phyloP scores from a whole-genome alignment of 1,140 invertebrate genomes.

The Parasteatoda tepidariorum region DNA sequence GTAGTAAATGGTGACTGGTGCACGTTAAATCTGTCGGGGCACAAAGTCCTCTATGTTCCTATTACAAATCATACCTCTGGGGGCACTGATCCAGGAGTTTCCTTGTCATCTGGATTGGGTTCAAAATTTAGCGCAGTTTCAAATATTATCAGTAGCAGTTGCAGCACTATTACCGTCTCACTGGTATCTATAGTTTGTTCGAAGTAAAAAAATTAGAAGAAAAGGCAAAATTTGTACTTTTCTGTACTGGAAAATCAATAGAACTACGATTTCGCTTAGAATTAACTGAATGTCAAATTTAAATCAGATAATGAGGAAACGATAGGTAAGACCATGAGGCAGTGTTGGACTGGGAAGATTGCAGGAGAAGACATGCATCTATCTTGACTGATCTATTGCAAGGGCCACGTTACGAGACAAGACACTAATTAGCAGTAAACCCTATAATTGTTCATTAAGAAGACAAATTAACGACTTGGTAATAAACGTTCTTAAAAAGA shows the following conservation, averaged over 20 bases:
- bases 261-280: constrained; percentile 1
- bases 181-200: no score
- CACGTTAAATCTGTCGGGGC: no score
- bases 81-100: no score
- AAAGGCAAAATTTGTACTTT: no score
- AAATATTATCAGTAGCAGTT: no score
- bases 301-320: constrained; percentile 53
- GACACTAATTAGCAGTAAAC: constrained; percentile 61
- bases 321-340: constrained; percentile 52
- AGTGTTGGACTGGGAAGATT: constrained; percentile 14
- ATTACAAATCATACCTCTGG: no score
- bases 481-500: constrained; percentile 58
- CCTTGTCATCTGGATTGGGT: no score
- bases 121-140: no score
- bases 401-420: constrained; percentile 59
- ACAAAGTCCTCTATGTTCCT: no score
- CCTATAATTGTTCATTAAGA: constrained; percentile 62
- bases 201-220: no score
- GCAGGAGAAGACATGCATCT: constrained; percentile 44
- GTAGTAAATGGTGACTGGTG: no score
- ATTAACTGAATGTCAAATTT: constrained; percentile 30
- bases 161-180: no score
- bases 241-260: not conserved
- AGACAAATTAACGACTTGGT: constrained; percentile 61
- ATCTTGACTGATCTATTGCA: constrained; percentile 60